Evolutionary conservation across 2,888 invertebrate species (phyloP), one percentile per base, ranked within the genome.

Genomic region (Chalcis sispes): DNA sequence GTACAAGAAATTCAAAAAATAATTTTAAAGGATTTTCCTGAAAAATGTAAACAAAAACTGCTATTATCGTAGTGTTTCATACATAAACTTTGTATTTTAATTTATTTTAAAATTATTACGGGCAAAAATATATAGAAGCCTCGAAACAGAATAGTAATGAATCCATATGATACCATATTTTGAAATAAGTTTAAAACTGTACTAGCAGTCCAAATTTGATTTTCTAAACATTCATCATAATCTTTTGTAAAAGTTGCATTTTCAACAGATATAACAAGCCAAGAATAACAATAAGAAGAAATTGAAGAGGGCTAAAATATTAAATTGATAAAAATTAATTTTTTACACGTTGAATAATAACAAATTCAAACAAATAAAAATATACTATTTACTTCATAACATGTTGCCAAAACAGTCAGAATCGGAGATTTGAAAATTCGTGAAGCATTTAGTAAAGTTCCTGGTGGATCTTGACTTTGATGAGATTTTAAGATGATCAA

Each of bases 81-180:
- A 48, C 62, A 66, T 27, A 69, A 50, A 58, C 46, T 20, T 40
- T 46, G 7, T 27, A 8, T 59, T 18, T 27, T 18, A 40, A n/a
- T 69, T n/a, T 20, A 50, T 50, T 56, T 1, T 13, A 66, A 32
- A 67, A 69, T 64, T 40, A 79, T 80, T 88, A 93, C 93, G 80
- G 93, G 92, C 87, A 94, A 91, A 86, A 95, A 95, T 81, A 95
- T 92, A 58, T 91, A 88, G 83, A 94, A 92, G 77, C 94, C 93
- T 81, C 93, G 91, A 61, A 91, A 90, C 27, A 95, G 84, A 0
- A 93, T 93, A 48, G 90, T 89, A 5, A 92, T 89, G 81, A 91
- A 93, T 13, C 92, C 91, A 29, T 89, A 89, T 18, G 89, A 85
- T 8, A 94, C 85, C 80, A 92, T 90, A 29, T 89, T 85, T 77